phyloP scores from a whole-genome alignment of 2,797 vertebrate species.

The Notoglanidium macrostoma region DNA sequence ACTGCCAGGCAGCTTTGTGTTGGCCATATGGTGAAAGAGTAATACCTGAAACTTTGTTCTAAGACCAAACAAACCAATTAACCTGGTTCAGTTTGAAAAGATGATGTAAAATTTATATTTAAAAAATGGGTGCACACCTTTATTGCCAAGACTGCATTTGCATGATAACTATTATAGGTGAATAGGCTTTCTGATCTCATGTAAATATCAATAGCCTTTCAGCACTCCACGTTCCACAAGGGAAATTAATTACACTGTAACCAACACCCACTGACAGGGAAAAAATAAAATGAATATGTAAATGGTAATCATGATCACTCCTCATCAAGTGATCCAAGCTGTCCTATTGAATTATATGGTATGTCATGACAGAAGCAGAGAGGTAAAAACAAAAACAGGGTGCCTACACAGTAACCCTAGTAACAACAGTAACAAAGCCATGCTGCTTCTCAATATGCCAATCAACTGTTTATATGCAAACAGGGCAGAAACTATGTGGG shows the following conservation, averaged over 20 bases:
- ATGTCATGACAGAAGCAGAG: conserved; percentile 41
- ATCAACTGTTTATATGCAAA: conserved; percentile 47
- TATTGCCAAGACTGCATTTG: not conserved
- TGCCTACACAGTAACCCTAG: conserved; percentile 47
- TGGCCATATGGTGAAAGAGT: not conserved
- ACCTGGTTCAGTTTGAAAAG: not conserved
- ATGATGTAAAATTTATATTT: not conserved
- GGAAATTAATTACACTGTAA: conserved; percentile 43
- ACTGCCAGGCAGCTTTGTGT: not conserved
- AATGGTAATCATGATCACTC: conserved; percentile 47
- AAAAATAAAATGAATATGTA: conserved; percentile 46
- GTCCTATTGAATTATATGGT: conserved; percentile 40
- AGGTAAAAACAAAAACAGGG: conserved; percentile 44
- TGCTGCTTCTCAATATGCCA: conserved; percentile 31
- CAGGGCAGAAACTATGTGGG: conserved; percentile 32
- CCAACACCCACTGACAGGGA: conserved; percentile 36
- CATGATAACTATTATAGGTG: not conserved
- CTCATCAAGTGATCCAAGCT: conserved; percentile 46
- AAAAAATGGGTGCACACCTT: not conserved
- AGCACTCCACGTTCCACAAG: conserved; percentile 36
- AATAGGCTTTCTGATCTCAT: not conserved
- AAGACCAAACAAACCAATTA: not conserved
- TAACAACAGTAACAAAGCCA: conserved; percentile 37
- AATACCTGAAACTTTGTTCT: conserved; percentile 20
- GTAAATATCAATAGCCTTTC: conserved; percentile 30